phyloP scores from a whole-genome alignment of 2,797 vertebrate species.

The Holocentrus rufus region DNA sequence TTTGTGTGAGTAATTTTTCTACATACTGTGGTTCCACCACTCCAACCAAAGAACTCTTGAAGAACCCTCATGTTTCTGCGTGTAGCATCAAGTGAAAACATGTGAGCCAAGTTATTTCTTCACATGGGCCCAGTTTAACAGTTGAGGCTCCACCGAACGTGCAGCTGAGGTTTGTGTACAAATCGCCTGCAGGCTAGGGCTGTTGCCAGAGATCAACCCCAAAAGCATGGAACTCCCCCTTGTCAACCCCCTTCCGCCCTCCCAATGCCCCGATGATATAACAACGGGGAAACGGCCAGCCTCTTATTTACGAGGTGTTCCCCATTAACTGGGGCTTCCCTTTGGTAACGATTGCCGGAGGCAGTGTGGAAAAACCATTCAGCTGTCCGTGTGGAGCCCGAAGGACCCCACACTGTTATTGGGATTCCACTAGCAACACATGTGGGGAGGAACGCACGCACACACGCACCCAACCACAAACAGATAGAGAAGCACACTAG shows the following conservation, averaged over 20 bases:
- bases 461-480: conserved; percentile 13
- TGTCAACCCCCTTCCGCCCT: neutral
- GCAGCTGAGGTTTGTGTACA: neutral
- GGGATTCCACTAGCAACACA: conserved; percentile 41
- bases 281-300: conserved; percentile 23
- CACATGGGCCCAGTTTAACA: neutral
- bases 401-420: conserved; percentile 65
- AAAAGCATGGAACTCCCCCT: neutral
- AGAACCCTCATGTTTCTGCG: neutral
- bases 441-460: conserved; percentile 29
- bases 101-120: neutral
- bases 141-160: neutral
- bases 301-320: conserved; percentile 59
- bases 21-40: too few relatives aligned
- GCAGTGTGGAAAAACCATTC: conserved; percentile 62
- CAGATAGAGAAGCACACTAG: conserved; percentile 1
- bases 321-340: conserved; percentile 63
- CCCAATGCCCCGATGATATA: neutral
- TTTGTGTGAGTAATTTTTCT: too few relatives aligned
- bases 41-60: neutral
- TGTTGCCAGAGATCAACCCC: conserved; percentile 7
- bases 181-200: neutral
- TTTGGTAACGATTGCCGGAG: conserved; percentile 56
- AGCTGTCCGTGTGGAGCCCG: conserved; percentile 40
- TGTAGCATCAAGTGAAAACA: too few relatives aligned